Conservation (phyloP, 2,888 invertebrate genomes). For the Mythimna pallens region DNA sequence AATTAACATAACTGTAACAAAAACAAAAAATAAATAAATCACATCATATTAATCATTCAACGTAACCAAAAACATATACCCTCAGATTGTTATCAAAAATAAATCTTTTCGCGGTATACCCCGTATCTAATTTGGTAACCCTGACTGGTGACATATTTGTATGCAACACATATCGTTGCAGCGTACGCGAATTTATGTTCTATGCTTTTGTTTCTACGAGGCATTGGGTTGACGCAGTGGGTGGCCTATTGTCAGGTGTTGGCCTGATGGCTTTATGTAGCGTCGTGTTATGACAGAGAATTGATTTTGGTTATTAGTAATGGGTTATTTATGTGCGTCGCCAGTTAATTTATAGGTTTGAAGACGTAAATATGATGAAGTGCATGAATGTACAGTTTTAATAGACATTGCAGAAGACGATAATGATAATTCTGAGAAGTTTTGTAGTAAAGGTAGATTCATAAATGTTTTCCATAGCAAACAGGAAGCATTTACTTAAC, state of each 20-base stretch:
- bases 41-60: constrained; percentile 17
- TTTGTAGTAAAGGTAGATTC: neutral
- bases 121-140: constrained; percentile 59
- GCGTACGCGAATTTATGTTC: constrained; percentile 78
- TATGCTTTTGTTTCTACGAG: constrained; percentile 80
- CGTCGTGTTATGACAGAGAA: constrained; percentile 46
- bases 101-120: constrained; percentile 49
- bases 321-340: neutral
- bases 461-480: constrained; percentile 4
- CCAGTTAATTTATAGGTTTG: constrained; percentile 24
- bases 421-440: neutral
- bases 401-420: neutral
- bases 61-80: neutral
- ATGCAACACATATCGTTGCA: constrained; percentile 73
- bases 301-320: constrained; percentile 46
- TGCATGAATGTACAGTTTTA: neutral
- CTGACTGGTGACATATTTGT: constrained; percentile 71
- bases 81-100: constrained; percentile 30
- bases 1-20: too few relatives aligned
- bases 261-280: constrained; percentile 61
- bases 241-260: constrained; percentile 77
- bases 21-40: too few relatives aligned
- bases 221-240: constrained; percentile 72
- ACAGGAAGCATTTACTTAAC: constrained; percentile 44
- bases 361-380: neutral